phyloP scores from a whole-genome alignment of 1,140 invertebrate species.

The Anoplophora glabripennis region DNA sequence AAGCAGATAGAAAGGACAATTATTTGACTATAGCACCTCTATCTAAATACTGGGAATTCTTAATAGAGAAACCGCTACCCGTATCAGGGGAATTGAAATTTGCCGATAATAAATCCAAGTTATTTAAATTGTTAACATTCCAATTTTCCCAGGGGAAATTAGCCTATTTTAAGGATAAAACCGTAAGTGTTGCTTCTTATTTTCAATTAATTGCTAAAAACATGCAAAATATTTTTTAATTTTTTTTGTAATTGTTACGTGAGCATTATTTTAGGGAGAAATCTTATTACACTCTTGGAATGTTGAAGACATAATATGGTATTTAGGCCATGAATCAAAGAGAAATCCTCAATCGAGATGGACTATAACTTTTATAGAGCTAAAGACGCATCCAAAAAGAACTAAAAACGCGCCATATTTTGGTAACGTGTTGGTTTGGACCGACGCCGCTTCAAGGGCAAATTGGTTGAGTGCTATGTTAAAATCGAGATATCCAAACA shows the following conservation, averaged over 20 bases:
- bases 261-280: slow-evolving; percentile 60
- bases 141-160: slow-evolving; percentile 76
- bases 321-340: slow-evolving; percentile 77
- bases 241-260: too few species aligned
- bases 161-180: slow-evolving; percentile 77
- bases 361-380: slow-evolving; percentile 73
- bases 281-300: slow-evolving; percentile 67
- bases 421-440: slow-evolving; percentile 72
- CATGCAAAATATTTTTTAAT: too few species aligned
- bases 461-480: slow-evolving; percentile 74
- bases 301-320: slow-evolving; percentile 77
- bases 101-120: slow-evolving; percentile 72
- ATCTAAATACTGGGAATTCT: slow-evolving; percentile 52
- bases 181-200: slow-evolving; percentile 51
- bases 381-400: slow-evolving; percentile 64
- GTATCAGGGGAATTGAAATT: slow-evolving; percentile 71
- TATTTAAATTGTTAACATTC: slow-evolving; percentile 73
- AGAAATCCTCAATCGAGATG: slow-evolving; percentile 74
- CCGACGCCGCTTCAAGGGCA: slow-evolving; percentile 66
- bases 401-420: slow-evolving; percentile 74
- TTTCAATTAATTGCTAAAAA: not conserved
- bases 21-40: slow-evolving; percentile 65
- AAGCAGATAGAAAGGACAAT: slow-evolving; percentile 76
- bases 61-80: slow-evolving; percentile 54
- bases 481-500: slow-evolving; percentile 59